These are phyloP conservation scores for Papilio helenus DNA, from an alignment of 1,140 invertebrate species.

Conservation along the genomic window DNA sequence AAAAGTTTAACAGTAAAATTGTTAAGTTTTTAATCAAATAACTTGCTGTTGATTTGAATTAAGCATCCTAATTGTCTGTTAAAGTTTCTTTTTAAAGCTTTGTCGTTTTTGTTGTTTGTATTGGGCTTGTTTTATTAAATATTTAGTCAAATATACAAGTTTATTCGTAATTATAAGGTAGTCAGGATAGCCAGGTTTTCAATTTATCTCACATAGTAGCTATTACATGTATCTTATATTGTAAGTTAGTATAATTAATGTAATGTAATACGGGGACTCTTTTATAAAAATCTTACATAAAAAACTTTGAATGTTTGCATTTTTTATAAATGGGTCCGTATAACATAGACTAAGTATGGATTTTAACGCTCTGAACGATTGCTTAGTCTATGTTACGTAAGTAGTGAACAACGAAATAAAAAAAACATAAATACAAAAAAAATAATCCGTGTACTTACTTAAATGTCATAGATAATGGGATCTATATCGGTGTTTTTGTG, in stretches of 20 bases:
- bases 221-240: slow-evolving; percentile 72
- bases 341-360: slow-evolving; percentile 56
- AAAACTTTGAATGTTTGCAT: slow-evolving; percentile 33
- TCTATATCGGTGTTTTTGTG: slow-evolving; percentile 70
- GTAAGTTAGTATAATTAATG: slow-evolving; percentile 78
- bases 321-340: slow-evolving; percentile 59
- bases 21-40: slow-evolving; percentile 78
- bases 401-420: slow-evolving; percentile 80
- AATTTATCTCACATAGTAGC: slow-evolving; percentile 76
- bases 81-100: slow-evolving; percentile 70
- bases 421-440: slow-evolving; percentile 78
- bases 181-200: slow-evolving; percentile 82
- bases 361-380: slow-evolving; percentile 36
- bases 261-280: slow-evolving; percentile 74
- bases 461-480: slow-evolving; percentile 76
- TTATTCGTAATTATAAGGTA: slow-evolving; percentile 77
- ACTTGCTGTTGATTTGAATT: slow-evolving; percentile 79
- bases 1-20: slow-evolving; percentile 52
- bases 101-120: slow-evolving; percentile 69
- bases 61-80: slow-evolving; percentile 80
- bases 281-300: slow-evolving; percentile 58
- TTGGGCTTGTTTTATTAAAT: slow-evolving; percentile 69
- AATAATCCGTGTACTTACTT: slow-evolving; percentile 74
- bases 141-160: slow-evolving; percentile 80
- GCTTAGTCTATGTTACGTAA: slow-evolving; percentile 61